Conservation (phyloP, 2,888 invertebrate genomes). For the Caenorhabditis japonica region DNA sequence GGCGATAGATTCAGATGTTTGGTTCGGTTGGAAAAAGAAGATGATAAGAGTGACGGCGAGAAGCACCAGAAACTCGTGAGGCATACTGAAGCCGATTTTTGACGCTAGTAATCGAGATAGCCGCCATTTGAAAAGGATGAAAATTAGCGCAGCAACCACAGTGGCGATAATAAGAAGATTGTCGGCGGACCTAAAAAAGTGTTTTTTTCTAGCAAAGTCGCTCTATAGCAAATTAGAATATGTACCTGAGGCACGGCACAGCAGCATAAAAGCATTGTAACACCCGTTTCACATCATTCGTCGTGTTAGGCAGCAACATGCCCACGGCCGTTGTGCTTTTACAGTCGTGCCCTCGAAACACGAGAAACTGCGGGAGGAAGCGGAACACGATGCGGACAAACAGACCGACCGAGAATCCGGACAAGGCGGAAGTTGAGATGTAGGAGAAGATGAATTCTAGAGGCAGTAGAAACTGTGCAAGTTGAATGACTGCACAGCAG, state of each 20-base stretch:
- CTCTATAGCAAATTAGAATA: no score
- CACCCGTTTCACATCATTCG: constrained; percentile 39
- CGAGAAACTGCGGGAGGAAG: constrained; percentile 46
- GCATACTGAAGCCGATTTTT: constrained; percentile 41
- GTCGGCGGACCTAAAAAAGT: constrained; percentile 31
- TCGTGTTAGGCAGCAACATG: constrained; percentile 24
- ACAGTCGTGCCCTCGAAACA: constrained; percentile 54
- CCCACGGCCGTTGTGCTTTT: constrained; percentile 28
- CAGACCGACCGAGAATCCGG: constrained; percentile 58
- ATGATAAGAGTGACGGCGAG: constrained; percentile 33
- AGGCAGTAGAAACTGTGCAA: constrained; percentile 57
- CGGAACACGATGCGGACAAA: constrained; percentile 52
- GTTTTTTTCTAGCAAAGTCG: no score
- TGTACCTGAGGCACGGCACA: constrained; percentile 43
- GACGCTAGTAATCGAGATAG: constrained; percentile 28
- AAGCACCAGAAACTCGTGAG: constrained; percentile 48
- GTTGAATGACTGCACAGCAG: constrained; percentile 46
- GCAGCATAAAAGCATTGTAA: constrained; percentile 56
- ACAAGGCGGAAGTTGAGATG: constrained; percentile 49
- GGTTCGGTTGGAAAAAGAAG: constrained; percentile 37
- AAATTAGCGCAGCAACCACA: constrained; percentile 30
- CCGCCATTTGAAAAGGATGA: constrained; percentile 47
- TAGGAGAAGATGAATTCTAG: constrained; percentile 57
- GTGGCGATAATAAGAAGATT: constrained; percentile 38
- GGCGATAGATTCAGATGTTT: not conserved